Conservation (phyloP, 2,888 invertebrate genomes). For the Prosapia bicincta region DNA sequence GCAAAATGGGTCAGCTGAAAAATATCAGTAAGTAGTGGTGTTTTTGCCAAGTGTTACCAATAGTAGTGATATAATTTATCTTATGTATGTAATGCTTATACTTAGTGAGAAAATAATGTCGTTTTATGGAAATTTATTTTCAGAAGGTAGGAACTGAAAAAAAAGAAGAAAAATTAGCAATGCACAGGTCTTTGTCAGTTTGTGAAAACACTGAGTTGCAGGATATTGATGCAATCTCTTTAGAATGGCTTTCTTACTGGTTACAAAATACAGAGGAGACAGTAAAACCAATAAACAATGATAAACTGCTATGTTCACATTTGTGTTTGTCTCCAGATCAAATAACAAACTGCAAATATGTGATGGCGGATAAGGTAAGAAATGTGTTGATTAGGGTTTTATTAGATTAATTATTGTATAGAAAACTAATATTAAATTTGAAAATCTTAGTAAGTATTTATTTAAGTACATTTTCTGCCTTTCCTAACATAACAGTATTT, state of each 20-base stretch:
- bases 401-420: neutral
- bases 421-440: neutral
- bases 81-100: no score
- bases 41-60: no score
- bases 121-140: neutral
- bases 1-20: no score
- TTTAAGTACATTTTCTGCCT: no score
- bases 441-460: no score
- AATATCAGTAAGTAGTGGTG: no score
- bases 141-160: constrained; percentile 13
- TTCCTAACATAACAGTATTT: no score
- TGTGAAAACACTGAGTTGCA: constrained; percentile 25
- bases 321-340: constrained; percentile 49
- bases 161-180: constrained; percentile 27
- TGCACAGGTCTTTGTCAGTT: constrained; percentile 31
- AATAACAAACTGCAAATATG: constrained; percentile 48
- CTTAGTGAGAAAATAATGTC: no score
- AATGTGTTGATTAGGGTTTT: neutral
- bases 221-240: constrained; percentile 51
- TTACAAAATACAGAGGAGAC: constrained; percentile 43
- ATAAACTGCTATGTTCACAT: constrained; percentile 49
- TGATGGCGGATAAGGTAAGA: constrained; percentile 45
- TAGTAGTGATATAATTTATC: no score
- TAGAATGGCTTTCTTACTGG: constrained; percentile 54
- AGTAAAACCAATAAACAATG: constrained; percentile 49